Percentiles rank a stretch among this genome's conserved stretches.
phyloP scores from a whole-genome alignment of 1,140 invertebrate genomes.

The Cephus cinctus region DNA sequence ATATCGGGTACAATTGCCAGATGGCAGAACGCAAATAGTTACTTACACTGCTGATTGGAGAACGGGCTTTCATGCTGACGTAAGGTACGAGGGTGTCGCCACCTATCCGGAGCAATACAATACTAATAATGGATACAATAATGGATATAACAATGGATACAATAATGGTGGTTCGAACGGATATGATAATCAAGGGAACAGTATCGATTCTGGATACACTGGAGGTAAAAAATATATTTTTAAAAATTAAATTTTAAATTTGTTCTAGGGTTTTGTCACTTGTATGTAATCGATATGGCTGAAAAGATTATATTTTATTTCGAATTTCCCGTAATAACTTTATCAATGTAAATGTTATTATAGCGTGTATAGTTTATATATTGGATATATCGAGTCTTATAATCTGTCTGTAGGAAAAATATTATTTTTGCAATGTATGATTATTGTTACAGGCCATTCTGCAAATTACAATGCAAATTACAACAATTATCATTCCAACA shows the following conservation, averaged over 20 bases:
- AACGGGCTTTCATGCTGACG: slow-evolving; percentile 77
- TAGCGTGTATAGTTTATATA: background rate
- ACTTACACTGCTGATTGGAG: slow-evolving; percentile 78
- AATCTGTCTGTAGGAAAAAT: no score
- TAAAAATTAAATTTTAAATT: background rate
- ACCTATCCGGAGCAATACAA: slow-evolving; percentile 61
- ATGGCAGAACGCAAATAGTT: slow-evolving; percentile 71
- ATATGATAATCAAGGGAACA: slow-evolving; percentile 18
- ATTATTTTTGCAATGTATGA: no score
- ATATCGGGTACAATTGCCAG: slow-evolving; percentile 72
- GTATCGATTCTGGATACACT: slow-evolving; percentile 22
- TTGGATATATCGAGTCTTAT: no score
- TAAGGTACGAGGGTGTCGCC: slow-evolving; percentile 72
- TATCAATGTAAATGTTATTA: background rate
- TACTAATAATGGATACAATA: slow-evolving; percentile 30
- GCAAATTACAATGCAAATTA: slow-evolving; percentile 36
- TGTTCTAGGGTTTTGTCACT: no score
- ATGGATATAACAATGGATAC: slow-evolving; percentile 24
- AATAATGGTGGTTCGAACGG: slow-evolving; percentile 21
- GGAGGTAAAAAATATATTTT: background rate
- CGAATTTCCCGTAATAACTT: background rate
- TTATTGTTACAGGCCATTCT: no score
- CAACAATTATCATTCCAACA: slow-evolving; percentile 35
- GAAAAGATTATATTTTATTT: background rate
- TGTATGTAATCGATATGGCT: background rate